phyloP scores from a whole-genome alignment of 2,113 vertebrate genomes.

The Aleadryas rufinucha region DNA sequence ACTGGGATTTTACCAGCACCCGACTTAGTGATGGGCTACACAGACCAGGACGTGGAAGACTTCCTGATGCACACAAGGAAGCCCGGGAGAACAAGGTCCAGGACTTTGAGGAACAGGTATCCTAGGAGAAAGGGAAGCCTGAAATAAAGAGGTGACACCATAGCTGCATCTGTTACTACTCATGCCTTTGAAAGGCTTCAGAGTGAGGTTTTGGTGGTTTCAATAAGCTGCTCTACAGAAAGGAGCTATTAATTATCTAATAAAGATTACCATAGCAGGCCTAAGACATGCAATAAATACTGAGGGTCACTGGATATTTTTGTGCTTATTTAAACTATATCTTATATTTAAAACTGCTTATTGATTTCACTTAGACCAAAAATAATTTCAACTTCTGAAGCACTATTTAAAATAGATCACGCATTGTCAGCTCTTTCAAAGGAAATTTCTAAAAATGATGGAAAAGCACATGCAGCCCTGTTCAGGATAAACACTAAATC shows the following conservation, averaged over 20 bases:
- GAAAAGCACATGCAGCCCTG: background rate
- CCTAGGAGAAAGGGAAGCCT: background rate
- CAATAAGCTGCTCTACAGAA: background rate
- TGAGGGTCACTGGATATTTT: background rate
- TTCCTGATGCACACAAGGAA: background rate
- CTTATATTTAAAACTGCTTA: constrained; percentile 24
- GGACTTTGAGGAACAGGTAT: background rate
- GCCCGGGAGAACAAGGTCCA: background rate
- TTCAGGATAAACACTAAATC: background rate
- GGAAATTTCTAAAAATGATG: constrained; percentile 14
- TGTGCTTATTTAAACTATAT: background rate
- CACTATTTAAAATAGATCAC: constrained; percentile 40
- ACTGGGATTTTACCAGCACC: background rate
- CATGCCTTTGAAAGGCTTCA: background rate
- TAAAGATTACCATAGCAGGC: background rate
- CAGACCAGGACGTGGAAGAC: background rate
- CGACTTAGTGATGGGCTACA: background rate
- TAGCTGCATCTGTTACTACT: background rate
- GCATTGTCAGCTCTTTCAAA: constrained; percentile 28
- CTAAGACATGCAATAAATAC: background rate
- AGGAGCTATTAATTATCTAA: background rate
- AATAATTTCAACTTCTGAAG: constrained; percentile 52
- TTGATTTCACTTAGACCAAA: constrained; percentile 41
- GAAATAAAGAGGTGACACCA: background rate
- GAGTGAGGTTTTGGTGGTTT: background rate